A percentile compares a stretch with the other conserved stretches of the same genome.
phyloP scores from a whole-genome alignment of 2,888 invertebrate genomes.

The Digitonthophagus gazella region DNA sequence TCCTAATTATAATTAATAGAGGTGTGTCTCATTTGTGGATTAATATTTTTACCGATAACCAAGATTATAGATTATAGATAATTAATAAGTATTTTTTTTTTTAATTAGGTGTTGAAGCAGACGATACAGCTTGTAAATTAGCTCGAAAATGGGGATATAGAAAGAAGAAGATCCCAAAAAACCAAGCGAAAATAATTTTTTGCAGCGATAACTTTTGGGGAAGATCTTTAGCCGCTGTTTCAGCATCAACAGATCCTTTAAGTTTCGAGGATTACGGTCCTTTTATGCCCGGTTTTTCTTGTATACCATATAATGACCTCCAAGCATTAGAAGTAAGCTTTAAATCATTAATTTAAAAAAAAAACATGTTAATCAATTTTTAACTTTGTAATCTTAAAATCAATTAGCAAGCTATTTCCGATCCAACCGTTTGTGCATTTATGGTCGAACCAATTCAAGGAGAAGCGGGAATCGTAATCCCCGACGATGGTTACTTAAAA shows the following conservation, averaged over 20 bases:
- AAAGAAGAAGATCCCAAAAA: conserved; percentile 67
- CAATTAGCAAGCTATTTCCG: conserved; percentile 58
- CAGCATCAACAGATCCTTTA: conserved; percentile 72
- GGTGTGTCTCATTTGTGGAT: too few species aligned
- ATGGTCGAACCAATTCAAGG: conserved; percentile 90
- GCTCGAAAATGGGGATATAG: conserved; percentile 81
- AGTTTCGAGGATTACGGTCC: conserved; percentile 74
- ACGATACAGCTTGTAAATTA: conserved; percentile 76
- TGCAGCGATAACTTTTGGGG: conserved; percentile 83
- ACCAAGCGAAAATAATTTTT: conserved; percentile 71
- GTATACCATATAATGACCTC: conserved; percentile 73
- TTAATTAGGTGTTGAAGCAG: conserved; percentile 69
- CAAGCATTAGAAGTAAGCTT: conserved; percentile 61
- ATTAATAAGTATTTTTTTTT: neutral
- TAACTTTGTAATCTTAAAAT: conserved; percentile 32
- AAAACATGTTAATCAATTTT: conserved; percentile 30
- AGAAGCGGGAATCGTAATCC: conserved; percentile 79
- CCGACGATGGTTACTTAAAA: conserved; percentile 68
- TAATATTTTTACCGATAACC: too few species aligned
- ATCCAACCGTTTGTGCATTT: conserved; percentile 73
- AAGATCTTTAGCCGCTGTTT: conserved; percentile 74
- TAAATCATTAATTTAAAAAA: neutral
- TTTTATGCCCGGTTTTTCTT: conserved; percentile 73
- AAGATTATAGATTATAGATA: too few species aligned
- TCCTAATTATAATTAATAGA: too few species aligned